Conservation (phyloP, 2,888 invertebrate species). For the Drosophila pseudotakahashii region DNA sequence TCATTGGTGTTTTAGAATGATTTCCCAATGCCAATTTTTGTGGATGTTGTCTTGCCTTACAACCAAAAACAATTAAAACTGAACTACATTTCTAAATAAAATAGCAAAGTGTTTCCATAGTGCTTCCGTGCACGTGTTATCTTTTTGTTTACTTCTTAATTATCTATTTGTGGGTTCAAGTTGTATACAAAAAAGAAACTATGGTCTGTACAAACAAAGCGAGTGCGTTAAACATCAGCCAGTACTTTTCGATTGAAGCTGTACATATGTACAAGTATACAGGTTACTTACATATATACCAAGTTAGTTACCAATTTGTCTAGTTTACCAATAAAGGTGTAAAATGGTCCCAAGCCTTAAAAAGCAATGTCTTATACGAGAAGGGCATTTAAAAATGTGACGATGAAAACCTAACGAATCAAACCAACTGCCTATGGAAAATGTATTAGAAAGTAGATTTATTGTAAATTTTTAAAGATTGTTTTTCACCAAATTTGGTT, state of each 20-base stretch:
- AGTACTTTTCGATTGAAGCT: not conserved
- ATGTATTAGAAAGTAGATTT: too few relatives aligned
- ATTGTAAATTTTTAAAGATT: too few relatives aligned
- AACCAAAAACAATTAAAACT: conserved; percentile 9
- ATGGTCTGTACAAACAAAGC: conserved; percentile 12
- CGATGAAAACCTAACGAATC: too few relatives aligned
- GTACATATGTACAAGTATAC: not conserved
- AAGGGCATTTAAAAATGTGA: too few relatives aligned
- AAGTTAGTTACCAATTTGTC: not conserved
- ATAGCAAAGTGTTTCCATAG: conserved; percentile 30
- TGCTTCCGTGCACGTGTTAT: conserved; percentile 36
- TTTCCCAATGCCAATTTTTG: too few relatives aligned
- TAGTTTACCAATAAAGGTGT: not conserved
- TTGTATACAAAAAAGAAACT: conserved; percentile 30
- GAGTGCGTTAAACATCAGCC: not conserved
- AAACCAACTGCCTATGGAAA: too few relatives aligned
- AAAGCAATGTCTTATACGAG: too few relatives aligned
- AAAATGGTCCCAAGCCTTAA: too few relatives aligned
- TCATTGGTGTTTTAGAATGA: too few relatives aligned
- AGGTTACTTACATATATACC: not conserved
- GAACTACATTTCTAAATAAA: conserved; percentile 22
- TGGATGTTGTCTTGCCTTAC: conserved; percentile 5
- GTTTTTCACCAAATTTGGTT: too few relatives aligned
- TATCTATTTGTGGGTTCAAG: conserved; percentile 35
- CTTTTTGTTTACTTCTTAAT: conserved; percentile 42